Percentiles rank a stretch among this genome's conserved stretches.
Conservation (phyloP, 2,888 invertebrate species). For the Synergus gifuensis region DNA sequence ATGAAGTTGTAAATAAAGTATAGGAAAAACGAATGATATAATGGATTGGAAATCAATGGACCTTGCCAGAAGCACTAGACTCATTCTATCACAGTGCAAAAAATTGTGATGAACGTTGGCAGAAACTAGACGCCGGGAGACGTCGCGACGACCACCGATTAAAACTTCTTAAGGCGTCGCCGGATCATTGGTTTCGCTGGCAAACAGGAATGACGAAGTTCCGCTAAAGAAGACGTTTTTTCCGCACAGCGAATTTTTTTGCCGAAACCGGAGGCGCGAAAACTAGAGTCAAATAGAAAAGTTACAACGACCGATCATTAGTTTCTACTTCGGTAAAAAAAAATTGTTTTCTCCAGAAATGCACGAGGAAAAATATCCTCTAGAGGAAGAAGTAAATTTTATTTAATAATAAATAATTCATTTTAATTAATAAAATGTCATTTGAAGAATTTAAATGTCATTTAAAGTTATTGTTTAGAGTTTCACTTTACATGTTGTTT, state of each 20-base stretch:
- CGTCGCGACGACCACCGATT: conserved; percentile 66
- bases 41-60: conserved; percentile 12
- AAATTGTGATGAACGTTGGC: conserved; percentile 45
- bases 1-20: background rate
- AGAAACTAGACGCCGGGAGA: conserved; percentile 48
- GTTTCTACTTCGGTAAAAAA: background rate
- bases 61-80: background rate
- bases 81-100: conserved; percentile 23
- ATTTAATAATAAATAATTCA: no score
- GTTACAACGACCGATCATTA: background rate
- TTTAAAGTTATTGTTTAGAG: no score
- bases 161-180: conserved; percentile 71
- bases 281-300: conserved; percentile 25
- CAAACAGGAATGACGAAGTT: conserved; percentile 70
- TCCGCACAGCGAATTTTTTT: conserved; percentile 43
- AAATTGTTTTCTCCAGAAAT: background rate
- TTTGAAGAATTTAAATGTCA: no score
- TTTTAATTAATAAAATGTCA: no score
- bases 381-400: background rate
- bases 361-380: background rate
- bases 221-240: conserved; percentile 50
- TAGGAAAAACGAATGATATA: background rate
- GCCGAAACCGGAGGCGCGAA: conserved; percentile 6
- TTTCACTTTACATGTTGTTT: background rate
- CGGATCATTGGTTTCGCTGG: conserved; percentile 66